phyloP scores from a whole-genome alignment of 1,140 invertebrate genomes.

The Parapsyche elsis region DNA sequence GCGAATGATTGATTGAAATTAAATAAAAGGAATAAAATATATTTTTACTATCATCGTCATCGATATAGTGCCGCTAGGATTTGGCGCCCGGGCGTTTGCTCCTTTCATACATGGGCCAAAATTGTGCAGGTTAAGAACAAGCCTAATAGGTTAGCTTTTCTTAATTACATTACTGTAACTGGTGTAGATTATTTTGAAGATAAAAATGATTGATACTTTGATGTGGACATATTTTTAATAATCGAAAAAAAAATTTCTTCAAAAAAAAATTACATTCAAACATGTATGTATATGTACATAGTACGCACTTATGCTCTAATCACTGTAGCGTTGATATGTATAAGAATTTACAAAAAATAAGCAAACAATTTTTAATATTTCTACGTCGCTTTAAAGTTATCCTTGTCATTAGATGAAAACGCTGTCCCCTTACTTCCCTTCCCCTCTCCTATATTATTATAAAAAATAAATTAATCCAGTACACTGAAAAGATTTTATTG shows the following conservation, averaged over 20 bases:
- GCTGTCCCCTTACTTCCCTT: too few species aligned
- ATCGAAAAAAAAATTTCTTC: background rate
- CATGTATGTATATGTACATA: background rate
- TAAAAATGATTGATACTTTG: background rate
- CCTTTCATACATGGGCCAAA: too few species aligned
- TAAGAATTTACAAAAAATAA: background rate
- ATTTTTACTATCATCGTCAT: background rate
- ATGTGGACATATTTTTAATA: slow-evolving; percentile 12
- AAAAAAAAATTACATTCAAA: background rate
- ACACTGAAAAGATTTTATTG: too few species aligned
- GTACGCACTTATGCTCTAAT: slow-evolving; percentile 24
- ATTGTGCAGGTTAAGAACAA: too few species aligned
- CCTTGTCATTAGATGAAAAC: too few species aligned
- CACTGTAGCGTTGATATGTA: slow-evolving; percentile 18
- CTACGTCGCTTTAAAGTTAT: slow-evolving; percentile 19
- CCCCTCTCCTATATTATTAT: too few species aligned
- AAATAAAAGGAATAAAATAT: background rate
- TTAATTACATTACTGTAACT: background rate
- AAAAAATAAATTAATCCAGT: too few species aligned
- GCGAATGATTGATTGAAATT: background rate
- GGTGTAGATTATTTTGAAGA: background rate
- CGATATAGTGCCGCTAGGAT: background rate
- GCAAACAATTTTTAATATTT: slow-evolving; percentile 2
- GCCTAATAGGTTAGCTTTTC: background rate
- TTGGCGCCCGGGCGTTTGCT: too few species aligned